Percentiles rank a stretch among this genome's conserved stretches.
These are phyloP conservation scores for Drosophila persimilis DNA, from an alignment of 1,140 invertebrate species.

Conservation along the genomic window DNA sequence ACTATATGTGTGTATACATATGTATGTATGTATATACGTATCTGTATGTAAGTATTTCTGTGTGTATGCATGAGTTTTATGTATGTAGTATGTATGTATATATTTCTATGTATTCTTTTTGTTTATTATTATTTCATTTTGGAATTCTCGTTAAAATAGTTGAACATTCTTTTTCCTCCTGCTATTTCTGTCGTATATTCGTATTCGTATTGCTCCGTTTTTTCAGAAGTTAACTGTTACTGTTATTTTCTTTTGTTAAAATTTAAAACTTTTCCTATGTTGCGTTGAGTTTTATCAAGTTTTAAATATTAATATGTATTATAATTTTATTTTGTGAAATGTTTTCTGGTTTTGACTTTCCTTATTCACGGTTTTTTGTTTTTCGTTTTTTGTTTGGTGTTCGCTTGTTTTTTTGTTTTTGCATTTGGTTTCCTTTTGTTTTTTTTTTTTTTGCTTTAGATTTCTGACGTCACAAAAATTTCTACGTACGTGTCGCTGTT, in stretches of 20 bases:
- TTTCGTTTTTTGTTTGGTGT: slow-evolving; percentile 34
- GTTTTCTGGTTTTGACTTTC: slow-evolving; percentile 30
- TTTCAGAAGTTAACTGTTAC: slow-evolving; percentile 27
- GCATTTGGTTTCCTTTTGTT: slow-evolving; percentile 27
- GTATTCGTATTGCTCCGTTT: slow-evolving; percentile 18
- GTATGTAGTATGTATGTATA: slow-evolving; percentile 9
- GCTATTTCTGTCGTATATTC: slow-evolving; percentile 5
- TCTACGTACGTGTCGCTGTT: slow-evolving; percentile 59
- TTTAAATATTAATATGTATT: background rate
- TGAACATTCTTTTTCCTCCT: slow-evolving; percentile 26
- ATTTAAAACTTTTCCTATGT: slow-evolving; percentile 2
- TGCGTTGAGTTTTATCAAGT: background rate
- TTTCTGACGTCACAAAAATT: slow-evolving; percentile 81
- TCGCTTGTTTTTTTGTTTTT: slow-evolving; percentile 28
- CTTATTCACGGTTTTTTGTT: slow-evolving; percentile 4
- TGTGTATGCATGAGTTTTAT: slow-evolving; percentile 16
- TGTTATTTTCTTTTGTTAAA: background rate
- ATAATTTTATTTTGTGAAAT: slow-evolving; percentile 29
- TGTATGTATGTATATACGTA: slow-evolving; percentile 36
- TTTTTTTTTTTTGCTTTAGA: slow-evolving; percentile 54
- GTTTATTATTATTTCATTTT: slow-evolving; percentile 17
- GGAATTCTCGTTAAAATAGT: slow-evolving; percentile 35
- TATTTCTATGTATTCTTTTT: slow-evolving; percentile 17
- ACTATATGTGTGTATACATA: slow-evolving; percentile 43
- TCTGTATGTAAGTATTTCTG: slow-evolving; percentile 21